phyloP scores from a whole-genome alignment of 2,888 invertebrate species.

The Agapostemon virescens region DNA sequence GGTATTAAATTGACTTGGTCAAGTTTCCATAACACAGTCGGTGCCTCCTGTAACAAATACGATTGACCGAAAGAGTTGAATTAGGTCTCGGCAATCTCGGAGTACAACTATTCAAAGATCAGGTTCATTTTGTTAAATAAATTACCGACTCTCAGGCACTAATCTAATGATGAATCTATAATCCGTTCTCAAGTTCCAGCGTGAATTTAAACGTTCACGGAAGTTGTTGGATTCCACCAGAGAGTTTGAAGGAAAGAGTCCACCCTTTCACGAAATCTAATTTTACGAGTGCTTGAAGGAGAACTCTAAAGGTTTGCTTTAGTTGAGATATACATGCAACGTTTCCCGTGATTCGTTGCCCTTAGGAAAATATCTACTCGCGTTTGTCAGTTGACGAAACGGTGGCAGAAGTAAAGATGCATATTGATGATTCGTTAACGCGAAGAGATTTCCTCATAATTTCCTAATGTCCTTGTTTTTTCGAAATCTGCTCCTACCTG shows the following conservation, averaged over 20 bases:
- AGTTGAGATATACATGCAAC: neutral
- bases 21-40: no score
- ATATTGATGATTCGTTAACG: neutral
- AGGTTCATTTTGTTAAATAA: neutral
- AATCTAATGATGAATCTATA: neutral
- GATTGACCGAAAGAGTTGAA: neutral
- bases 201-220: neutral
- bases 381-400: neutral
- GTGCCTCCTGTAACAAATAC: neutral
- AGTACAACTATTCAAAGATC: neutral
- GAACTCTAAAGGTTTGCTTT: neutral
- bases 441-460: neutral
- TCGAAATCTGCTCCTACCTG: neutral
- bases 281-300: neutral
- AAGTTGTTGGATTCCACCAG: neutral
- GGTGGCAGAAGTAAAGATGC: neutral
- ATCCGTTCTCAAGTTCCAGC: neutral
- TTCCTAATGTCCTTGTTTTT: neutral
- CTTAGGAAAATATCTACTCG: neutral
- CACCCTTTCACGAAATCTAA: conserved; percentile 1
- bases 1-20: no score
- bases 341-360: neutral
- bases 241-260: neutral
- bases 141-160: neutral
- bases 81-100: neutral